Evolutionary conservation across 1,140 invertebrate species (phyloP).

Genomic region (Psix sp.): DNA sequence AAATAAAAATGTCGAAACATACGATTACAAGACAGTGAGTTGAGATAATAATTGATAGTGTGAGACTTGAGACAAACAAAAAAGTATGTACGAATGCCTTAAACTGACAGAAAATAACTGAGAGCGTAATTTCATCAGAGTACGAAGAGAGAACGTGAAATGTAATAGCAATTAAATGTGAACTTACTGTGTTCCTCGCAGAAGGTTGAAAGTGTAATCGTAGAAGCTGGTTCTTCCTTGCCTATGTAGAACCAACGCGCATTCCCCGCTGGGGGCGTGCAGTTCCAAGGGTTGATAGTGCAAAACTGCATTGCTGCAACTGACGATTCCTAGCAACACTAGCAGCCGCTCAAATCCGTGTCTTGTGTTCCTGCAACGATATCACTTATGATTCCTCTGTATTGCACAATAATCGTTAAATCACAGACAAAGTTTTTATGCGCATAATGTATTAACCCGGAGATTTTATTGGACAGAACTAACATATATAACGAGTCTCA

Average conservation of each 20-base stretch:
- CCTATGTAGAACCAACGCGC: conserved; percentile 85
- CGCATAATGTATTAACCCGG: conserved; percentile 32
- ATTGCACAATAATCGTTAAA: conserved; percentile 35
- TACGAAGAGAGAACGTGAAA: no score
- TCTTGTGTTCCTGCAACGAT: conserved; percentile 48
- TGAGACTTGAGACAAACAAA: no score
- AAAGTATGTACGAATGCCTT: no score
- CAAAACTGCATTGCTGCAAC: conserved; percentile 56
- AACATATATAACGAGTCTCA: conserved; percentile 16
- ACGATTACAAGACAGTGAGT: no score
- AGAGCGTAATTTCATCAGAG: no score
- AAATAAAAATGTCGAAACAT: no score
- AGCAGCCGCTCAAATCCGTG: conserved; percentile 40
- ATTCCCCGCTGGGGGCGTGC: conserved; percentile 80
- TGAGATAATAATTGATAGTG: no score
- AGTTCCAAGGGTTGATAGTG: conserved; percentile 70
- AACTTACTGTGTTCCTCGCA: no score
- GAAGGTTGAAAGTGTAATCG: conserved; percentile 88
- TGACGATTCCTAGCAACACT: conserved; percentile 50
- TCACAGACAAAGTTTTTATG: conserved; percentile 25
- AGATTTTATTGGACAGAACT: conserved; percentile 28
- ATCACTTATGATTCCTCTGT: conserved; percentile 38
- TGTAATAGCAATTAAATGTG: no score
- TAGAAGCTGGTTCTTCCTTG: conserved; percentile 86
- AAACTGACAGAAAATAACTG: no score